Percentiles rank a stretch among this genome's conserved stretches.
phyloP scores from a whole-genome alignment of 1,140 invertebrate species.

The Anastrepha ludens region DNA sequence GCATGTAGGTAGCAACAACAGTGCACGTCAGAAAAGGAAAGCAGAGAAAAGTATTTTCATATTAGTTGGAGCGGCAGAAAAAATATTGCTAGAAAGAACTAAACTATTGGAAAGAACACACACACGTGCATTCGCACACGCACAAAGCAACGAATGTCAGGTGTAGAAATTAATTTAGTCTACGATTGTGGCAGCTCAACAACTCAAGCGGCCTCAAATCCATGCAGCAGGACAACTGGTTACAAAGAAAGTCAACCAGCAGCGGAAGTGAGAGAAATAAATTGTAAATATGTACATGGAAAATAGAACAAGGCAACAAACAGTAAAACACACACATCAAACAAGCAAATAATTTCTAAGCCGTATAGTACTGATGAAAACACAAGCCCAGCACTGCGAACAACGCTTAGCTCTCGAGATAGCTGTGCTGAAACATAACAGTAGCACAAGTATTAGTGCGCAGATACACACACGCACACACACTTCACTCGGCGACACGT shows the following conservation, averaged over 20 bases:
- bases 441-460: not conserved
- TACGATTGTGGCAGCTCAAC: not conserved
- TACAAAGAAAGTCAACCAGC: not conserved
- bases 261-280: not conserved
- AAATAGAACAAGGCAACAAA: not conserved
- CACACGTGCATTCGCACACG: not conserved
- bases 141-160: conserved; percentile 14
- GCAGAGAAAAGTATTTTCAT: not conserved
- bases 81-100: not conserved
- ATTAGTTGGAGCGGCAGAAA: not conserved
- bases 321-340: not conserved
- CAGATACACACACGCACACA: not conserved
- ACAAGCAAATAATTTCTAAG: not conserved
- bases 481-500: not conserved
- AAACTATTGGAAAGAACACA: not conserved
- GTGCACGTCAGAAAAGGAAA: not conserved
- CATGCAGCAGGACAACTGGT: not conserved
- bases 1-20: not conserved
- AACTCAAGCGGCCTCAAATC: not conserved
- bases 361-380: not conserved
- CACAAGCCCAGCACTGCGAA: not conserved
- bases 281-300: not conserved
- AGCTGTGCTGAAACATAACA: not conserved
- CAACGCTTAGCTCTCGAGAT: not conserved
- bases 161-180: conserved; percentile 38